Base-by-base conservation (phyloP, 2,888 invertebrate species). In the Phorcus lineatus region DNA sequence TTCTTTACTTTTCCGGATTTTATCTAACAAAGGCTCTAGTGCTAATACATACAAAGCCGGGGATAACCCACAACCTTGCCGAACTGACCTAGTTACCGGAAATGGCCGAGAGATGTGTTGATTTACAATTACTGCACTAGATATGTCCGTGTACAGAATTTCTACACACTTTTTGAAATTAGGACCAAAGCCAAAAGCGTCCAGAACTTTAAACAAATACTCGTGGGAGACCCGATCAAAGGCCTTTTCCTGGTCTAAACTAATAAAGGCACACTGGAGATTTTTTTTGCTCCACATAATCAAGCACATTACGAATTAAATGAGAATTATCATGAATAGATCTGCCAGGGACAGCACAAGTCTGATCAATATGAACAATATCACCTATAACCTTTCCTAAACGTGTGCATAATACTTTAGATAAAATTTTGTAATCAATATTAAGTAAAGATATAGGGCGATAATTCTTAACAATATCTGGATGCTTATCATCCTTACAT, bases 201-300 rank as follows among this genome's bases (percentile, higher is more conserved):
- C 1, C 53, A 88, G 77, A 1, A 79, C 78, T 70, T 83, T 75
- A 80, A 83, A 84, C 28, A 87, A n/a, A 79, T 79, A 86, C 16
- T 80, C 67, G 74, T 84, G 83, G 31, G 80, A 81, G 13, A 86
- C 86, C 24, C 86, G 62, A 74, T 87, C 86, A 74, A 87, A 87
- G 2, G 86, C 86, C 55, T 88, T 88, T 62, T 84, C 85, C 75
- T 88, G 88, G 55, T 88, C 87, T 22, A 86, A 54, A 79, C 62
- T 74, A 40, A 86, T 83, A 74, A 86, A 85, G 52, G 79, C 78
- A 24, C 83, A 79, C 31, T 66, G n/a, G 28, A 84, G 24, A 19
- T 85, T 52, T 70, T n/a, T 86, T 82, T 55, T 83, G 82, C 24
- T 85, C 79, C 19, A 78, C 76, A 85, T 83, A 86, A 70, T 85